Evolutionary conservation across 2,113 vertebrate genomes (phyloP).

Genomic region (Ciconia boyciana): DNA sequence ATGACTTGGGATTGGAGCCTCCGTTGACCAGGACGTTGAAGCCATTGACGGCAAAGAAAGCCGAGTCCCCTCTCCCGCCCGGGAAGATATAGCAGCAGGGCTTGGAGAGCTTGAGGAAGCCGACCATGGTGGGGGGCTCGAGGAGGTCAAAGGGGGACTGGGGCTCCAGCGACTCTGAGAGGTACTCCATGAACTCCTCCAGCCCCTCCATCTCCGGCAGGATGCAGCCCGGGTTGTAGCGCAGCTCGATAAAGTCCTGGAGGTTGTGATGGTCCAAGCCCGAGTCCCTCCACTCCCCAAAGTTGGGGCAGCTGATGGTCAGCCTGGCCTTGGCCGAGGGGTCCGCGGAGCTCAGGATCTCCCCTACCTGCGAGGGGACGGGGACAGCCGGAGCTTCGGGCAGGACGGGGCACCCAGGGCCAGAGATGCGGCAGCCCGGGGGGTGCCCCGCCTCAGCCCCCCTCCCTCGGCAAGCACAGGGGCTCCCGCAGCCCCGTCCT

Average conservation of each 20-base stretch:
- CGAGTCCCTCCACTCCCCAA: constrained; percentile 80
- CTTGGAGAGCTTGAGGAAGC: constrained; percentile 89
- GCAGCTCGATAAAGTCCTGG: constrained; percentile 78
- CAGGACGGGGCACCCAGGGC: not conserved
- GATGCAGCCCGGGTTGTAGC: constrained; percentile 75
- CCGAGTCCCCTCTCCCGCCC: constrained; percentile 86
- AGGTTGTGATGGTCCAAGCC: constrained; percentile 71
- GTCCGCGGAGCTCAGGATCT: constrained; percentile 70
- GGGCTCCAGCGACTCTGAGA: constrained; percentile 87
- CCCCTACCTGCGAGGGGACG: constrained; percentile 72
- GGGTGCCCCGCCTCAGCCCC: not conserved
- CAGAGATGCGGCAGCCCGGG: not conserved
- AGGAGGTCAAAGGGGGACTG: constrained; percentile 89
- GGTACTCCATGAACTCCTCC: constrained; percentile 89
- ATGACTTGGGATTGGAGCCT: constrained; percentile 86
- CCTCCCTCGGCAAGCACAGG: no score
- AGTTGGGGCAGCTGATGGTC: constrained; percentile 83
- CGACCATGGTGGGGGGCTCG: constrained; percentile 85
- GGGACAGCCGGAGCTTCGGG: not conserved
- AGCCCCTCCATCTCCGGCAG: constrained; percentile 88
- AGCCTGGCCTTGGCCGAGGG: constrained; percentile 71
- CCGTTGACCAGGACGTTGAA: constrained; percentile 93
- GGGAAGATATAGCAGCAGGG: constrained; percentile 98
- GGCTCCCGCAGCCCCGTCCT: not conserved
- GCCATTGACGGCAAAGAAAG: constrained; percentile 92